Base-by-base conservation (phyloP, 2,113 vertebrate species). In the Pomatostomus ruficeps region DNA sequence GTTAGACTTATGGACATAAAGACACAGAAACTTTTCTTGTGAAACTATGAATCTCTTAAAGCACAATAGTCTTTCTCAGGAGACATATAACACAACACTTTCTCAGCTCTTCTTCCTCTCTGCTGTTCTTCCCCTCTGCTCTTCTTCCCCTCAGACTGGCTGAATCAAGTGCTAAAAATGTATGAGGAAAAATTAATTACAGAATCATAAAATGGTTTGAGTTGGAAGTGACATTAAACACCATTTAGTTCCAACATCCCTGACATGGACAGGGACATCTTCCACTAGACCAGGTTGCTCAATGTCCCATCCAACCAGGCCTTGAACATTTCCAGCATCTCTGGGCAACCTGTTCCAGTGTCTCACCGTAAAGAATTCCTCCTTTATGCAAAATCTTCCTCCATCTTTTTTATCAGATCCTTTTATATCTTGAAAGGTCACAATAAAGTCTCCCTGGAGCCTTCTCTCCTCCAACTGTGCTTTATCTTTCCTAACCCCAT, bases 211-310 rank as follows among this genome's bases (percentile, higher is more conserved):
- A 81, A 40, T 28, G 11, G 5, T 65, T 81, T 80, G 22, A 5
- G 2, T 46, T 43, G 6, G n/a, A 70, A 63, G 0, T 0, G 12
- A 11, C 8, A 1, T 68, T 55, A 38, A 51, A 59, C 9, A 51
- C 6, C 13, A 21, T 23, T 26, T 46, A 51, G 4, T 23, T 46
- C 16, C 48, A 51, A 8, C 3, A 2, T 2, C 3, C 1, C 15
- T 51, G 23, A 24, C 13, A 9, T 11, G 15, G 29, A 8, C 15
- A 57, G 9, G 8, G 7, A 38, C 8, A 35, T 4, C 10, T 68
- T 45, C 8, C 7, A 36, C 28, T 48, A 25, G 11, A 76, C 1
- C 20, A 23, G 12, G 10, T 25, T 79, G 13, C 4, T 76, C 52
- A 54, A 17, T 16, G 15, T 3, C 3, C 12, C 7, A 10, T 59